Base-by-base conservation (phyloP, 2,888 invertebrate species). In the Laspeyria flexula region DNA sequence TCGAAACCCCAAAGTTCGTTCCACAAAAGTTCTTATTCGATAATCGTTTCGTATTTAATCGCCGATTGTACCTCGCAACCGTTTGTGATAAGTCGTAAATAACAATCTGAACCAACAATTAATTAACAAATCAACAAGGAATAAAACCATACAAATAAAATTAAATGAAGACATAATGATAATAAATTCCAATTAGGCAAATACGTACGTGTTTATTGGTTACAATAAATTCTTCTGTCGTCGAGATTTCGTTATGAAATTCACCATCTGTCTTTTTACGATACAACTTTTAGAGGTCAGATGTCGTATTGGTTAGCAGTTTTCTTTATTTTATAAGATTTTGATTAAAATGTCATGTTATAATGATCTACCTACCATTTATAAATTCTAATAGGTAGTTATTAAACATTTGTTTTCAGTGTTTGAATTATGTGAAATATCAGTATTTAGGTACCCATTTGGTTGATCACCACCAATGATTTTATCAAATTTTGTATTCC, bases 101-200 rank as follows among this genome's bases (percentile, higher is more conserved):
- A 27, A 44, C 27, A 55, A 40, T 51, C 38, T 39, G 2, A 23
- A 6, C 9, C 33, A 34, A 33, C 47, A 46, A 42, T 56, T 61
- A 59, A 66, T 63, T 48, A 51, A 27, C 40, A 21, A 60, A 43
- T 51, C 16, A 55, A 50, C 41, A 40, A 51, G 29, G 34, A 40
- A 55, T 44, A 52, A 55, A 60, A 49, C 12, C 30, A 33, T 31
- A 37, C 40, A 49, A 56, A 58, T 57, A 57, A 55, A 53, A 53
- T 46, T 13, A 54, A 51, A 62, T 37, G 27, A 56, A 65, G 49
- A 45, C 42, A 54, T 66, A 37, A 54, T 45, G 25, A 40, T 43
- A 31, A 52, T 67, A 57, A 64, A 66, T 57, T 60, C 41, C 46
- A 62, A 57, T 62, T 54, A 55, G 31, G 1, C 3, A 29, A 38